Evolutionary conservation across 2,113 vertebrate genomes (phyloP).

Genomic region (Mixornis gularis): DNA sequence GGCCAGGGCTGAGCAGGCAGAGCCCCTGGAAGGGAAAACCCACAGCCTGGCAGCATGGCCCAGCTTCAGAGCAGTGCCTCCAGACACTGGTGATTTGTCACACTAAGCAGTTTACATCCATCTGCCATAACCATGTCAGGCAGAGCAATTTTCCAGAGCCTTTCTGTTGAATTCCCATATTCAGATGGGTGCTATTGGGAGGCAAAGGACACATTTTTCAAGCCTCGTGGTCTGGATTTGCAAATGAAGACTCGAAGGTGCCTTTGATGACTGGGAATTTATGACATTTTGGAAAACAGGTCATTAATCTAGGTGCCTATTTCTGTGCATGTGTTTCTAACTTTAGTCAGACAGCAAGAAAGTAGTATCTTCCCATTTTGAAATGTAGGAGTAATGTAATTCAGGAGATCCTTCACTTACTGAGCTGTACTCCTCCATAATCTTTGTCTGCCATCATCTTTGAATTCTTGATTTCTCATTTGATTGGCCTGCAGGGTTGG

Average conservation of each 20-base stretch:
- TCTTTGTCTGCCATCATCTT: background rate
- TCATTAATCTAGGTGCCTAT: conserved; percentile 45
- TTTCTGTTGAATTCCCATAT: background rate
- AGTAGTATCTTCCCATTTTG: background rate
- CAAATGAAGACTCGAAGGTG: conserved; percentile 8
- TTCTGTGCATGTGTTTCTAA: conserved; percentile 14
- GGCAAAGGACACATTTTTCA: background rate
- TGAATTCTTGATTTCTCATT: background rate
- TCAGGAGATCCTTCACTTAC: background rate
- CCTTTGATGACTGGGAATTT: conserved; percentile 5
- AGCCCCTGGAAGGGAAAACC: background rate
- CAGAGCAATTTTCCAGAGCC: background rate
- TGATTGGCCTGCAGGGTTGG: background rate
- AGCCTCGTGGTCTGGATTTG: background rate
- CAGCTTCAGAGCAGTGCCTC: background rate
- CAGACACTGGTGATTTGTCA: background rate
- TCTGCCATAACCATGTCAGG: background rate
- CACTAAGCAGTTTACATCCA: background rate
- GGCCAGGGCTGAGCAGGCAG: background rate
- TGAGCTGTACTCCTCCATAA: background rate
- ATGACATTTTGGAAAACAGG: conserved; percentile 22
- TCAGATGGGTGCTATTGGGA: background rate
- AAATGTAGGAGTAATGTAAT: background rate
- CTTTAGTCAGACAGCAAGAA: background rate
- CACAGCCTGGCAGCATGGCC: background rate